phyloP scores from a whole-genome alignment of 30 jellyfish, hydroid and myxozoan genomes.

The Aurelia coerulea region DNA sequence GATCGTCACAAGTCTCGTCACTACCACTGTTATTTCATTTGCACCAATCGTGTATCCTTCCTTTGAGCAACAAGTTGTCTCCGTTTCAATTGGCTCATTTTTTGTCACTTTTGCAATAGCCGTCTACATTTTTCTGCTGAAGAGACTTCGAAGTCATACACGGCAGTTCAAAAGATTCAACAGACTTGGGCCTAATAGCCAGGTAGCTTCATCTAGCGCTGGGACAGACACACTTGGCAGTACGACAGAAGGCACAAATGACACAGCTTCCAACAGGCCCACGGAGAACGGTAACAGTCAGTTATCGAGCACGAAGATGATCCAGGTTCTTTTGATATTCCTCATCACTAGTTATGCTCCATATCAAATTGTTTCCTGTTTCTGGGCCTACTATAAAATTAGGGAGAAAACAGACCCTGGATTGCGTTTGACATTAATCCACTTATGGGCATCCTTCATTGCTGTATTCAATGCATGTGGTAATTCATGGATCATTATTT shows the following conservation, averaged over 20 bases:
- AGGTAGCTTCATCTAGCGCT: no score
- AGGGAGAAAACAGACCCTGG: slow-evolving; percentile 11
- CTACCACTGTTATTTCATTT: slow-evolving; percentile 7
- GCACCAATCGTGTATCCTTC: slow-evolving; percentile 3
- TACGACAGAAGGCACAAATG: neutral
- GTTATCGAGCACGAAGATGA: slow-evolving; percentile 56
- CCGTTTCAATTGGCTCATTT: neutral
- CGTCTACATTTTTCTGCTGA: no score
- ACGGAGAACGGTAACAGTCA: slow-evolving; percentile 17
- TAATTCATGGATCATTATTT: slow-evolving; percentile 25
- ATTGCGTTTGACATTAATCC: neutral
- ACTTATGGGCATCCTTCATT: slow-evolving; percentile 29
- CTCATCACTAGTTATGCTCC: slow-evolving; percentile 31
- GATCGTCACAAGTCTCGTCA: slow-evolving; percentile 9
- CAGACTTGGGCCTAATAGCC: no score
- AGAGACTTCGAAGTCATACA: no score
- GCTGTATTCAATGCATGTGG: slow-evolving; percentile 44
- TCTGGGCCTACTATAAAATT: slow-evolving; percentile 31
- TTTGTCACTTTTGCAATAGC: neutral
- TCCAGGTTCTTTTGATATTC: slow-evolving; percentile 41
- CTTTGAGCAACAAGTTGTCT: slow-evolving; percentile 1
- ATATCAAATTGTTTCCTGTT: slow-evolving; percentile 24
- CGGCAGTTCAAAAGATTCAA: no score
- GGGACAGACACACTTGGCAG: neutral
- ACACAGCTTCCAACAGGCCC: neutral